Base-by-base conservation (phyloP, 2,888 invertebrate genomes). In the Sesamia inferens region DNA sequence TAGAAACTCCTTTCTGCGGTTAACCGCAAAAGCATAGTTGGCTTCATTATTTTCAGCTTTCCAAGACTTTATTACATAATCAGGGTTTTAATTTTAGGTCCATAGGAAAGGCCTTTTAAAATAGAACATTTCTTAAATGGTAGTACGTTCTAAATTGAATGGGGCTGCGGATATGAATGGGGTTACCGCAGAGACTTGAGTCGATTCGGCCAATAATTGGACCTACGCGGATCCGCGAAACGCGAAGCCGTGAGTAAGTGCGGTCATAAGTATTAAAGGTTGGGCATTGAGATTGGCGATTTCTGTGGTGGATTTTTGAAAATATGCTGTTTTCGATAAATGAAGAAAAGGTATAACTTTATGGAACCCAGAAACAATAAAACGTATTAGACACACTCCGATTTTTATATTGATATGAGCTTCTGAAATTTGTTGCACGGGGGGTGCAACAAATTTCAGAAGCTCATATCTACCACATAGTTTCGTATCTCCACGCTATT, bases 191-290 rank as follows among this genome's bases (percentile, higher is more conserved):
- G 74, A 79, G 84, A 87, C 82, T 73, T 31, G 31, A 87, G 83
- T 81, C 77, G 86, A 82, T 87, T 85, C 83, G 78, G 80, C 76
- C 79, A 85, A 85, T 91, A 91, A 91, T 91, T 90, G 90, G 89
- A 81, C 75, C 73, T 85, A 83, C 80, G 83, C 87, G 85, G 86
- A 87, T 85, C 82, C 84, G 85, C 79, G 83, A 78, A 82, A 81
- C 82, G 84, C 83, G 67, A 76, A 81, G 77, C 73, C 73, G 78
- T 76, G 78, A 76, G 70, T 82, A 76, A 85, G 79, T 87, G 71
- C 76, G 87, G 79, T 82, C 79, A 82, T 87, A 82, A 78, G 76
- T 85, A 70, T 81, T 81, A 82, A 74, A 77, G 72, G 79, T 72
- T 24, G 65, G 68, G 85, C 85, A 24, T 71, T 71, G 22, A 74